A percentile compares a stretch with the other conserved stretches of the same genome.
These are phyloP conservation scores for Thelaira solivaga DNA, from an alignment of 2,888 invertebrate species.

Conservation along the genomic window DNA sequence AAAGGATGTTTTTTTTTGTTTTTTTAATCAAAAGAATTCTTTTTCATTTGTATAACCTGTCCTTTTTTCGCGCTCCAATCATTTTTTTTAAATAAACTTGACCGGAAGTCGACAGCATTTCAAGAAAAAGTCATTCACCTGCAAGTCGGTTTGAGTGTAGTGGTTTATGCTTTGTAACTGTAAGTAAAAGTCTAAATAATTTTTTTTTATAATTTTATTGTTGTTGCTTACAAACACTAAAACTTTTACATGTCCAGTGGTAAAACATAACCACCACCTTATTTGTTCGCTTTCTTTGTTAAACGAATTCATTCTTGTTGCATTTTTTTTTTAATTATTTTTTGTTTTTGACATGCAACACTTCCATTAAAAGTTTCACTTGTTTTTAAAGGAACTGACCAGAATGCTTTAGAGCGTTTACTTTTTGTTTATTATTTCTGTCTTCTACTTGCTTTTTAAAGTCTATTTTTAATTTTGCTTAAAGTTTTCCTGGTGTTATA, in stretches of 20 bases:
- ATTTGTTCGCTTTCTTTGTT: slow-evolving; percentile 9
- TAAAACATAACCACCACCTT: slow-evolving; percentile 5
- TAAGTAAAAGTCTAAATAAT: neutral
- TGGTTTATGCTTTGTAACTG: neutral
- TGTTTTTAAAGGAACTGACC: slow-evolving; percentile 51
- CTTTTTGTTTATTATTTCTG: neutral
- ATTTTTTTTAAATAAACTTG: slow-evolving; percentile 66
- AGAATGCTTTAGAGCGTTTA: neutral
- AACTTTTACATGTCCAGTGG: neutral
- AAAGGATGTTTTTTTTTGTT: too few species aligned
- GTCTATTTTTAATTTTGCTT: neutral
- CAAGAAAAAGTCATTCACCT: slow-evolving; percentile 74
- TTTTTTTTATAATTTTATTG: neutral
- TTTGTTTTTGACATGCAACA: slow-evolving; percentile 52
- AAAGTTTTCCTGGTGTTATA: neutral
- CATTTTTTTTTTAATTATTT: slow-evolving; percentile 1
- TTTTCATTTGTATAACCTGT: slow-evolving; percentile 9
- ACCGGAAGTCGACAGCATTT: slow-evolving; percentile 74
- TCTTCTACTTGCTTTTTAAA: neutral
- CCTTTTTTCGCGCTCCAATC: slow-evolving; percentile 32
- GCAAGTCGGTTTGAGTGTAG: slow-evolving; percentile 44
- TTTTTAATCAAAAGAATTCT: slow-evolving; percentile 3
- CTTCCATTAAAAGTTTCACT: slow-evolving; percentile 59
- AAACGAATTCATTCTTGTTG: slow-evolving; percentile 31
- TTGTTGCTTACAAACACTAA: neutral